Conservation (phyloP, 2,888 invertebrate species). For the Bibio marci region DNA sequence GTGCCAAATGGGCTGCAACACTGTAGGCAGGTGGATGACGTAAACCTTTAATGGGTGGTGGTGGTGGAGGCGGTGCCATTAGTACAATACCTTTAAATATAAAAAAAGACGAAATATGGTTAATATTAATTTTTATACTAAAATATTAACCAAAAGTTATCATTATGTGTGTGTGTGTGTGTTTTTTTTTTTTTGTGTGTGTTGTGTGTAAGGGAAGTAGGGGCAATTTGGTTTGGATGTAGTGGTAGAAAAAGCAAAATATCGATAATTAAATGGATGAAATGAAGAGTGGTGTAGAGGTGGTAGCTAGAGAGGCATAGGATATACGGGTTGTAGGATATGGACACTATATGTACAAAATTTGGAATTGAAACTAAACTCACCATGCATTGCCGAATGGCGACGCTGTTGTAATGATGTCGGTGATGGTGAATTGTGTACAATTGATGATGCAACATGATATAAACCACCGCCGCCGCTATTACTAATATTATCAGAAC, state of each 20-base stretch:
- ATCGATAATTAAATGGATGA: conserved; percentile 34
- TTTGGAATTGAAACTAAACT: too few relatives aligned
- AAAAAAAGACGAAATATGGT: too few relatives aligned
- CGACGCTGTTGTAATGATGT: conserved; percentile 26
- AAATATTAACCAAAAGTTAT: neutral
- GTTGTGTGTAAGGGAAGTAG: neutral
- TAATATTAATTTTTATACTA: too few relatives aligned
- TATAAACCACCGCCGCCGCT: conserved; percentile 13
- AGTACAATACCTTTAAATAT: conserved; percentile 6
- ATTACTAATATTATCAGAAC: conserved; percentile 10
- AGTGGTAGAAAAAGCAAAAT: conserved; percentile 39
- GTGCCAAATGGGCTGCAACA: conserved; percentile 72
- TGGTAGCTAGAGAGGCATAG: conserved; percentile 11
- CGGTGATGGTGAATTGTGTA: conserved; percentile 29
- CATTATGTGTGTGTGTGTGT: too few relatives aligned
- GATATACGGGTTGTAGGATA: conserved; percentile 23
- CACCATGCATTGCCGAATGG: conserved; percentile 36
- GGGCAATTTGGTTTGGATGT: neutral
- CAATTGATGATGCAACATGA: conserved; percentile 16
- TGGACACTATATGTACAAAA: conserved; percentile 13
- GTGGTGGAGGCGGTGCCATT: conserved; percentile 10
- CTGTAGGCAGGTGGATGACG: conserved; percentile 64
- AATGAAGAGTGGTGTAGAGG: conserved; percentile 8
- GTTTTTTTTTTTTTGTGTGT: too few relatives aligned
- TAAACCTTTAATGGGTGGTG: conserved; percentile 10